A percentile compares a stretch with the other conserved stretches of the same genome.
These are phyloP conservation scores for Harpalus rubripes DNA, from an alignment of 2,888 invertebrate genomes.

Conservation along the genomic window DNA sequence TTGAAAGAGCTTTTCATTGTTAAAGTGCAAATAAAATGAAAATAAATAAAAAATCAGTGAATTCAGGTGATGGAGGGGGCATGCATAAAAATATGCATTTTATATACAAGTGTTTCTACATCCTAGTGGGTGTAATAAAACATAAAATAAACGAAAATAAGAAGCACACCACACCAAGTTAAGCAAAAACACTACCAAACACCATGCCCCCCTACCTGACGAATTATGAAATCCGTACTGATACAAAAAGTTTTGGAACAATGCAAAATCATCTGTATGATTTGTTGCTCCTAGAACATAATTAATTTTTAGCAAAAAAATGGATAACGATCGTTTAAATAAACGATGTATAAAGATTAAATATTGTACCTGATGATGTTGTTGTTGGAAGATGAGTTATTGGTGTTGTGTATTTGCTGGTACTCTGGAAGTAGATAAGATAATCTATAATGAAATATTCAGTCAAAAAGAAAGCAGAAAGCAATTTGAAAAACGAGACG, in stretches of 20 bases:
- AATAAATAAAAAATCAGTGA: slow-evolving; percentile 15
- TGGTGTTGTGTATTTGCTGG: slow-evolving; percentile 58
- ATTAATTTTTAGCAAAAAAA: slow-evolving; percentile 46
- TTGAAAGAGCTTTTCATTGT: not conserved
- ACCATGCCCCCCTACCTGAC: slow-evolving; percentile 69
- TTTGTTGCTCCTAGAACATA: slow-evolving; percentile 68
- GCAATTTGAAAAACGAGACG: slow-evolving; percentile 50
- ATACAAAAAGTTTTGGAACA: slow-evolving; percentile 68
- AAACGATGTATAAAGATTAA: not conserved
- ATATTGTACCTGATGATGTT: slow-evolving; percentile 54
- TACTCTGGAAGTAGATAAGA: slow-evolving; percentile 51
- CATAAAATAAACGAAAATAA: slow-evolving; percentile 39
- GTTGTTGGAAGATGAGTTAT: slow-evolving; percentile 58
- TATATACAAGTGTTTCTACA: slow-evolving; percentile 59
- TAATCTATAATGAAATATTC: not conserved
- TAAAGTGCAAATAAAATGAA: slow-evolving; percentile 33
- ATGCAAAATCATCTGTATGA: slow-evolving; percentile 68
- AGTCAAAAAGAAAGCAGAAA: not conserved
- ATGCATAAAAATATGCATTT: slow-evolving; percentile 51
- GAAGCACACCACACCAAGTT: slow-evolving; percentile 66
- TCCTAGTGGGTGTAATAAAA: slow-evolving; percentile 62
- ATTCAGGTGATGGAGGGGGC: slow-evolving; percentile 61
- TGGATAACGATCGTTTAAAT: not conserved
- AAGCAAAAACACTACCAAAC: slow-evolving; percentile 62
- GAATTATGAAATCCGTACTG: slow-evolving; percentile 67